These are phyloP conservation scores for Enteromius unitaeniatus DNA, from an alignment of 2,797 vertebrate species.

Conservation along the genomic window DNA sequence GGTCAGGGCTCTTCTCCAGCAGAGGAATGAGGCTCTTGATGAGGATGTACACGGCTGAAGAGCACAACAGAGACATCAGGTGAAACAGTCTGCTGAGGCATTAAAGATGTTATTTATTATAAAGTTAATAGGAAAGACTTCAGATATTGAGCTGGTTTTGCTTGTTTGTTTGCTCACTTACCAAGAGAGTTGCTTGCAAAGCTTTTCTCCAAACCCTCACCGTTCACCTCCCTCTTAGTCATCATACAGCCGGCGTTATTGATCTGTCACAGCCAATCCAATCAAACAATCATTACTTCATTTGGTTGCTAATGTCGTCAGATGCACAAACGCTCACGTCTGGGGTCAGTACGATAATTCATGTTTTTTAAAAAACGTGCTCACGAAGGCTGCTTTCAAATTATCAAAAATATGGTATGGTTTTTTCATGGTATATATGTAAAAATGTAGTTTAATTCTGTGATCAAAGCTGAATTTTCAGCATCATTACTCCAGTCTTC, in stretches of 20 bases:
- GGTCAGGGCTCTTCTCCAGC: slow-evolving; percentile 81
- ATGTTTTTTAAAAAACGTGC: neutral
- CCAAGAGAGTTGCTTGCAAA: slow-evolving; percentile 81
- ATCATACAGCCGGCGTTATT: slow-evolving; percentile 82
- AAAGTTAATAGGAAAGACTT: neutral
- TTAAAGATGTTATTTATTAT: neutral
- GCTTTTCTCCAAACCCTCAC: slow-evolving; percentile 81
- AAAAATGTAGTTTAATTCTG: neutral
- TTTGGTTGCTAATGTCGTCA: neutral
- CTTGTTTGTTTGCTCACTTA: slow-evolving; percentile 63
- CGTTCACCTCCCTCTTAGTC: slow-evolving; percentile 79
- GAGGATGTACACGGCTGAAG: slow-evolving; percentile 79
- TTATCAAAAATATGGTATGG: neutral
- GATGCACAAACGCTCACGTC: neutral
- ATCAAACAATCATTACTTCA: neutral
- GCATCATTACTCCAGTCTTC: neutral
- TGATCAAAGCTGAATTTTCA: neutral
- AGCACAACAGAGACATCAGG: slow-evolving; percentile 31
- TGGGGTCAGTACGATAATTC: neutral
- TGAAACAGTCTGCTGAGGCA: neutral
- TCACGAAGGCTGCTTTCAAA: neutral
- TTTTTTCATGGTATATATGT: neutral
- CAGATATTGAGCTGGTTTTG: neutral
- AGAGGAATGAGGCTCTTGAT: slow-evolving; percentile 80
- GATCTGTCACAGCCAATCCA: slow-evolving; percentile 67